Conservation (phyloP, 2,113 vertebrate species). For the Microcebus lehilahytsara region DNA sequence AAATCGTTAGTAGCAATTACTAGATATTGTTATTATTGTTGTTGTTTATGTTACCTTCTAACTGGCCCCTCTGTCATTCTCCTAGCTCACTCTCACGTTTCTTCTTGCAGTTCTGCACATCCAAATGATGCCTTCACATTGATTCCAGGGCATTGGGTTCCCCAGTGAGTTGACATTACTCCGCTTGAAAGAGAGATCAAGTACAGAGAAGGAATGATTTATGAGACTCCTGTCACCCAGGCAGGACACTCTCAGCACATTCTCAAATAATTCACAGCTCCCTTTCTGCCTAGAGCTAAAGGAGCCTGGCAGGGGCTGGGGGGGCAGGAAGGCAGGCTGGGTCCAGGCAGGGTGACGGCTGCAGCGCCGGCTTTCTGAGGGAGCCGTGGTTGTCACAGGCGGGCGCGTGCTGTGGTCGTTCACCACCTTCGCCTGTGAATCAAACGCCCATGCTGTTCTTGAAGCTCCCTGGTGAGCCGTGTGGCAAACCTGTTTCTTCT, state of each 20-base stretch:
- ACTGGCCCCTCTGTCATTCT: neutral
- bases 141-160: conserved; percentile 13
- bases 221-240: conserved; percentile 74
- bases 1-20: neutral
- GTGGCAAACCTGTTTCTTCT: neutral
- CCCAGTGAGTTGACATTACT: conserved; percentile 26
- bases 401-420: conserved; percentile 38
- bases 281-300: conserved; percentile 62
- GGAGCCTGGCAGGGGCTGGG: neutral
- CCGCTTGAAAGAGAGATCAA: conserved; percentile 77
- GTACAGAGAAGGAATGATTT: conserved; percentile 73
- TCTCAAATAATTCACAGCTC: conserved; percentile 76
- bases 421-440: conserved; percentile 57
- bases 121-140: neutral
- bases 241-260: conserved; percentile 76
- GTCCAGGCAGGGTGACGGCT: neutral
- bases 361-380: accelerated
- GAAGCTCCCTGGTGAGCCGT: neutral
- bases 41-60: neutral
- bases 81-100: neutral
- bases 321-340: neutral
- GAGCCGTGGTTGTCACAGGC: neutral
- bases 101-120: accelerated
- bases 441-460: conserved; percentile 23
- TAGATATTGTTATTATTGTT: neutral